Evolutionary conservation across 2,888 invertebrate species (phyloP), one percentile per base, ranked within the genome.

Genomic region (Chrysolina haemoptera): DNA sequence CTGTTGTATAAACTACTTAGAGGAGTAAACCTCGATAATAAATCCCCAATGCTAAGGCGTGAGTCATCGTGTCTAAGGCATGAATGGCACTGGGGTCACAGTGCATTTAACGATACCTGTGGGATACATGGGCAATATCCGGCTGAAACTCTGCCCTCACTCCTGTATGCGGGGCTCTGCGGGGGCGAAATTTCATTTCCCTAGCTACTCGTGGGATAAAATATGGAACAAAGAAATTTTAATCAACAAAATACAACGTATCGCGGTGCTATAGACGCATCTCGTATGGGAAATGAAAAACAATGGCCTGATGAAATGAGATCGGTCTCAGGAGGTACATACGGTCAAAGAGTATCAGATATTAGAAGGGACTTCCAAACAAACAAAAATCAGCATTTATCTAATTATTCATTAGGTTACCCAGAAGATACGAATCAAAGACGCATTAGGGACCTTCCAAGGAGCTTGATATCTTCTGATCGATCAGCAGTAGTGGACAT

Each of bases 161-260:
- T 65, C 59, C 71, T 55, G 68, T 62, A 74, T 48, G 74, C 74
- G 74, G 74, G 74, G 74, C 74, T 74, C 74, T 74, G 74, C 59
- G 59, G 74, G 64, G 74, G 50, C 48, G 63, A 71, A 70, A 8
- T 55, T 16, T 68, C 68, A 68, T 48, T 68, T 74, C 74, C 74
- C 74, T 74, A 68, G 74, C 74, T 74, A 64, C 71, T 74, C 74
- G 74, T 74, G 74, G 74, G 74, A 74, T 41, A 55, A 43, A 74
- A 48, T 59, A 74, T 74, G 74, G 70, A 68, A 50, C 63, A 46
- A 65, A 46, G 63, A 40, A 70, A 22, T 55, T 40, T 55, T 43
- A 68, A 74, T 59, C 67, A 74, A 71, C 35, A 71, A 65, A 46
- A 68, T 16, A 40, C 43, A 73, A 63, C 65, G 64, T 68, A 73